Conservation (phyloP, 2,797 vertebrate genomes). For the Lateolabrax maculatus region DNA sequence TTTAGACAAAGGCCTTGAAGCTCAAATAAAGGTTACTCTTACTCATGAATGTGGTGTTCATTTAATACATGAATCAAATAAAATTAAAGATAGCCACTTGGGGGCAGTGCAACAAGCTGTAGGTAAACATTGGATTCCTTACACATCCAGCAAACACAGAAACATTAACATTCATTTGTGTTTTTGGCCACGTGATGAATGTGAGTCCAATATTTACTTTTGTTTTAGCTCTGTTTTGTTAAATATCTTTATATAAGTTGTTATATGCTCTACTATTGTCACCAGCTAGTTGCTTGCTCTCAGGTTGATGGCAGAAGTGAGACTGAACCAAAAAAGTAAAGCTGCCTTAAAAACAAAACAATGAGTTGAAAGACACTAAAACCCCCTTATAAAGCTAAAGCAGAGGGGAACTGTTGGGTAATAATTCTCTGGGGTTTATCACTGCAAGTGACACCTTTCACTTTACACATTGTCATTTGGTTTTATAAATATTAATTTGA, state of each 20-base stretch:
- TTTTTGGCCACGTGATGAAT: neutral
- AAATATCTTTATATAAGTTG: neutral
- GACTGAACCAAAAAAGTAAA: too few relatives aligned
- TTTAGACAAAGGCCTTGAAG: constrained; percentile 47
- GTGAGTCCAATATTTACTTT: neutral
- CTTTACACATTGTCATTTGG: neutral
- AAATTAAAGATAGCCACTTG: neutral
- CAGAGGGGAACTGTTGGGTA: neutral
- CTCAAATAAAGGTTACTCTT: constrained; percentile 79
- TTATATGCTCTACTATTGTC: neutral
- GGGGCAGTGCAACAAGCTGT: neutral
- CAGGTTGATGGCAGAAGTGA: too few relatives aligned
- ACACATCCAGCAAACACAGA: neutral
- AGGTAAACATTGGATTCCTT: neutral
- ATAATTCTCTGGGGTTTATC: neutral
- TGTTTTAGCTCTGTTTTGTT: neutral
- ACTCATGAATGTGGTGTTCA: constrained; percentile 19
- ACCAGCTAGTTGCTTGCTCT: too few relatives aligned
- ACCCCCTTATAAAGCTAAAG: neutral
- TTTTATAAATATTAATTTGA: neutral
- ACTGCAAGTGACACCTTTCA: neutral
- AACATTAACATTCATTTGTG: neutral
- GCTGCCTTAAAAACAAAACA: neutral
- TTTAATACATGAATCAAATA: neutral
- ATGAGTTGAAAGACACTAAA: neutral